These are phyloP conservation scores for Boloria euphrosyne DNA, from an alignment of 2,888 invertebrate species.

Conservation along the genomic window DNA sequence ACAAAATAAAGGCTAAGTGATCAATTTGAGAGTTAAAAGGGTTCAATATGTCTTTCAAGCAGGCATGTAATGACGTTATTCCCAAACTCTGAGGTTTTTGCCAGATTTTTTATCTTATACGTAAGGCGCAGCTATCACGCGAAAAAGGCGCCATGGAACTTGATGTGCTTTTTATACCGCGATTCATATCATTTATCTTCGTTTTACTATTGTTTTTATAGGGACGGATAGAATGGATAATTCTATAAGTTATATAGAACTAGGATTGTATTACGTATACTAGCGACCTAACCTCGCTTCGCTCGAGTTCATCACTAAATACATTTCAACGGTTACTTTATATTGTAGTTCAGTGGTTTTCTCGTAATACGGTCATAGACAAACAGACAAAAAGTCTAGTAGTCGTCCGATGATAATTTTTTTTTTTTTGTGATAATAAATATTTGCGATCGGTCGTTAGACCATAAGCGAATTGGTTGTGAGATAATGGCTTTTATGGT, in stretches of 20 bases:
- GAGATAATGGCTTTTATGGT: too few species aligned
- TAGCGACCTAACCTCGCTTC: background rate
- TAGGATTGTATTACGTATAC: background rate
- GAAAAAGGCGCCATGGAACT: conserved; percentile 32
- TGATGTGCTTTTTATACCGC: conserved; percentile 32
- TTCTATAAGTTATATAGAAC: conserved; percentile 11
- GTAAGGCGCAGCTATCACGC: conserved; percentile 27
- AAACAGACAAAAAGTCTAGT: too few species aligned
- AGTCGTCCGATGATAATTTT: too few species aligned
- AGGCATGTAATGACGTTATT: conserved; percentile 19
- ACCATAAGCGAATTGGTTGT: too few species aligned
- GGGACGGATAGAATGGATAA: background rate
- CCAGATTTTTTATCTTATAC: conserved; percentile 22
- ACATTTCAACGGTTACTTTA: too few species aligned
- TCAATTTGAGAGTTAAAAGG: conserved; percentile 58
- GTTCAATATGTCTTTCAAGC: conserved; percentile 56
- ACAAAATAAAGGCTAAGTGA: background rate
- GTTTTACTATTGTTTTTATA: conserved; percentile 26
- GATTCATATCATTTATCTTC: conserved; percentile 26
- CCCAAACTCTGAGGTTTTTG: conserved; percentile 21
- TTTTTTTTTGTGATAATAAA: too few species aligned
- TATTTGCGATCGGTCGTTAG: too few species aligned
- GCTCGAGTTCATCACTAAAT: too few species aligned
- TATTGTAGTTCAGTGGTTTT: too few species aligned
- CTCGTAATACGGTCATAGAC: too few species aligned